Evolutionary conservation across 1,140 invertebrate genomes (phyloP), one percentile per base, ranked within the genome.

Genomic region (Pectinophora gossypiella): DNA sequence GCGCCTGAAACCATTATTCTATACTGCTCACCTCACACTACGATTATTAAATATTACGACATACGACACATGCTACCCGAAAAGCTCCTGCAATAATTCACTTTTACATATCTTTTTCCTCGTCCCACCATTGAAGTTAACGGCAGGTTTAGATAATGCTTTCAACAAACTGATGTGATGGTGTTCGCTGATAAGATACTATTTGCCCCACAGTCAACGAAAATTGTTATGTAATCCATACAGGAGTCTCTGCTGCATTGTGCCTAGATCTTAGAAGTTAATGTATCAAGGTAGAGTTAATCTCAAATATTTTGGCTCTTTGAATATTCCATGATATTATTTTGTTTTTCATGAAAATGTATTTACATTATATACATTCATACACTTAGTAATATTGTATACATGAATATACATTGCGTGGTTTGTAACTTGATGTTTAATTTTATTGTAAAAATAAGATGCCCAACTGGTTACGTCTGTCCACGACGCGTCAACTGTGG

Each of bases 231-330:
- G 63, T 73, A 79, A 68, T 86, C 75, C 77, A 81, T 87, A 88
- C 87, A 86, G 87, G 82, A 87, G 81, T 85, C 76, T 87, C 81
- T 87, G 80, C 82, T 87, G 84, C 81, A 87, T 87, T 87, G 87
- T 89, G 87, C 87, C 87, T 89, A 89, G 87, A 88, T 87, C 83
- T 87, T 89, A 89, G 86, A 87, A 76, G 74, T 87, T 86, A 86
- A 86, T 81, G 77, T 88, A 87, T 85, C 78, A 79, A 85, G 82
- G 78, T 87, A 88, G 85, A 79, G 72, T 82, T 87, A 86, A 88
- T 88, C 82, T 85, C 83, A 86, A 80, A 85, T 85, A 82, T 87
- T 88, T 88, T 84, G 86, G 84, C 85, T 88, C 86, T 88, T 87
- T 87, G 79, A 85, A 87, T 85, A 85, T 87, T 87, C 82, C 85